A percentile compares a stretch with the other conserved stretches of the same genome.
Conservation (phyloP, 2,797 vertebrate genomes). For the Cebuella pygmaea region DNA sequence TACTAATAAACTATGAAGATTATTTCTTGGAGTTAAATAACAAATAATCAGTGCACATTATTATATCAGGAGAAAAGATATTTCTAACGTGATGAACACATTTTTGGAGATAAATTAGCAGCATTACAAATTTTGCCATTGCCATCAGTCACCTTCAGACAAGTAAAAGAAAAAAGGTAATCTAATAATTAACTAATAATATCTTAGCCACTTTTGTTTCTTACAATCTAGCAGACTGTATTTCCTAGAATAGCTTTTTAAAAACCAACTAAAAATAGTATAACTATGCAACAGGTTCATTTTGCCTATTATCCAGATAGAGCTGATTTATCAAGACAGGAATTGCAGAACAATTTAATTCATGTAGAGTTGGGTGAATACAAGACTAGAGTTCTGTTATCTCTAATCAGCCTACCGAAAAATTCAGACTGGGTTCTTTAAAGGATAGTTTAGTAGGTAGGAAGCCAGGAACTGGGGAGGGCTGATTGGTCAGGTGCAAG, state of each 20-base stretch:
- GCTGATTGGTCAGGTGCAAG: neutral
- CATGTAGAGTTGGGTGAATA: neutral
- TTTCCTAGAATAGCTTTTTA: neutral
- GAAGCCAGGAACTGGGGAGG: neutral
- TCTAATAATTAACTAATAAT: neutral
- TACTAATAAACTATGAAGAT: neutral
- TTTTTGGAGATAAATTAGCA: neutral
- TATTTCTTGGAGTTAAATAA: neutral
- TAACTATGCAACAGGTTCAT: neutral
- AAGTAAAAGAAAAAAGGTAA: neutral
- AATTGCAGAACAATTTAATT: neutral
- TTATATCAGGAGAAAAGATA: neutral
- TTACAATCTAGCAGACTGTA: neutral
- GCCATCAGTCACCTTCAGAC: neutral
- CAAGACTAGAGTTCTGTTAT: neutral
- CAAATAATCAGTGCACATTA: neutral
- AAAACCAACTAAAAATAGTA: neutral
- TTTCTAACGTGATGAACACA: neutral
- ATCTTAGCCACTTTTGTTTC: neutral
- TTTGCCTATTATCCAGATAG: neutral
- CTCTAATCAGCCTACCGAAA: neutral
- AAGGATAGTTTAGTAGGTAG: neutral
- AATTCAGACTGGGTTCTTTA: neutral
- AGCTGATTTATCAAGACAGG: neutral
- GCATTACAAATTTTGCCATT: neutral